Evolutionary conservation across 2,113 vertebrate genomes (phyloP).

Genomic region (Campylomormyrus tamandua): DNA sequence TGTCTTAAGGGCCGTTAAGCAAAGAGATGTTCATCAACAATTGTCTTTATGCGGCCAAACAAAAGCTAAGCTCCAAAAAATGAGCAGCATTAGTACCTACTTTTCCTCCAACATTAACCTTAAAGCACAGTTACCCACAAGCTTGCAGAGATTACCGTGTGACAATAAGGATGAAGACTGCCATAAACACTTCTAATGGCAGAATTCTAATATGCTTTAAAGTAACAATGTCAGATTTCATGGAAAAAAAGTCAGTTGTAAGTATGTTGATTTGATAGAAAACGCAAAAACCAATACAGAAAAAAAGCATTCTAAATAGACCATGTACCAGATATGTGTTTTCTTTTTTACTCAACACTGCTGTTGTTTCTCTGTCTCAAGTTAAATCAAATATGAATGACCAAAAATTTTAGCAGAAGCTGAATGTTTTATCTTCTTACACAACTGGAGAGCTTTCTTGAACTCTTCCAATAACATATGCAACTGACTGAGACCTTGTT

Average conservation of each 20-base stretch:
- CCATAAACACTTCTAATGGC: background rate
- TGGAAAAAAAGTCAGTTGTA: background rate
- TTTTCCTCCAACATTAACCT: slow-evolving; percentile 30
- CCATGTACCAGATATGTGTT: background rate
- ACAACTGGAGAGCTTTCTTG: slow-evolving; percentile 21
- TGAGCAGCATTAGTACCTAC: slow-evolving; percentile 20
- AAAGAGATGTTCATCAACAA: slow-evolving; percentile 17
- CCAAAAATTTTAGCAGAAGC: slow-evolving; percentile 14
- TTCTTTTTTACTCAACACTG: slow-evolving; percentile 10
- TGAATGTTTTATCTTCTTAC: slow-evolving; percentile 28
- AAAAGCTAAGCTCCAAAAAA: slow-evolving; percentile 28
- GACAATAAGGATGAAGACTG: background rate
- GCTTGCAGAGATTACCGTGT: slow-evolving; percentile 13
- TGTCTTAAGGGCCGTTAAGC: slow-evolving; percentile 6
- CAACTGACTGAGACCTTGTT: slow-evolving; percentile 19
- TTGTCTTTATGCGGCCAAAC: slow-evolving; percentile 25
- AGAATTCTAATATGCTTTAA: background rate
- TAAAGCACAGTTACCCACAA: slow-evolving; percentile 15
- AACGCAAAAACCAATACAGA: slow-evolving; percentile 10
- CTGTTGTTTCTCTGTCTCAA: slow-evolving; percentile 31
- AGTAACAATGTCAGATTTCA: background rate
- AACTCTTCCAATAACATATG: slow-evolving; percentile 18
- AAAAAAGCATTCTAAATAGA: slow-evolving; percentile 4
- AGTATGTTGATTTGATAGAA: background rate
- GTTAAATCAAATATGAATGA: slow-evolving; percentile 28